phyloP scores from a whole-genome alignment of 2,888 invertebrate genomes.

The Keiferia lycopersicella region DNA sequence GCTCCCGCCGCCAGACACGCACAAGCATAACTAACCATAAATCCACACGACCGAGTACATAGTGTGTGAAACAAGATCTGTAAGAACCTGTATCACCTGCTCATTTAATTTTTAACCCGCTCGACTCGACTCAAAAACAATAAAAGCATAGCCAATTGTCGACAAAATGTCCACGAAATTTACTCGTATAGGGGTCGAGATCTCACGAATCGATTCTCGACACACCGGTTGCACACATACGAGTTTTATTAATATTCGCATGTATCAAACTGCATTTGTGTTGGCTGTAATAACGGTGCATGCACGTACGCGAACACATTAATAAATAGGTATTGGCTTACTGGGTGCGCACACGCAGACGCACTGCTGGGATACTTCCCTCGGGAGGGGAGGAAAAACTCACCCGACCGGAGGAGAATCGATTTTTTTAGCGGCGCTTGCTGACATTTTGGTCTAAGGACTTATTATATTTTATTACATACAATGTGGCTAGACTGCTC shows the following conservation, averaged over 20 bases:
- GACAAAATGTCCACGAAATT: conserved; percentile 23
- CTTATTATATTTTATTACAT: conserved; percentile 38
- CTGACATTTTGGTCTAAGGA: conserved; percentile 55
- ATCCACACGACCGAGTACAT: conserved; percentile 47
- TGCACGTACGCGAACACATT: conserved; percentile 56
- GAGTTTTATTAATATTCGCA: conserved; percentile 48
- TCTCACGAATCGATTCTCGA: conserved; percentile 45
- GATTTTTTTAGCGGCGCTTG: conserved; percentile 55
- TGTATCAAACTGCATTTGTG: conserved; percentile 53
- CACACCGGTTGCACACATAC: conserved; percentile 50
- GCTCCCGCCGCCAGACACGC: conserved; percentile 41
- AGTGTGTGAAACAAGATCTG: conserved; percentile 40
- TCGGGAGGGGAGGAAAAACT: conserved; percentile 61
- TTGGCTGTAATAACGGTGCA: conserved; percentile 65
- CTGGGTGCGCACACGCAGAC: conserved; percentile 61
- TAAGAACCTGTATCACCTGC: conserved; percentile 41
- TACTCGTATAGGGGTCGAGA: conserved; percentile 44
- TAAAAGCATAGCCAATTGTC: conserved; percentile 37
- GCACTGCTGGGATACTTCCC: conserved; percentile 52
- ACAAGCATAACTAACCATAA: conserved; percentile 50
- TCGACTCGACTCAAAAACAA: conserved; percentile 45
- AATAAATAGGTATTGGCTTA: conserved; percentile 49
- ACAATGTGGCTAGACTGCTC: conserved; percentile 17
- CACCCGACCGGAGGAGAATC: conserved; percentile 50
- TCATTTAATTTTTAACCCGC: conserved; percentile 59